Percentiles rank a stretch among this genome's conserved stretches.
These are phyloP conservation scores for Turnix velox DNA, from an alignment of 2,113 vertebrate genomes.

Conservation along the genomic window DNA sequence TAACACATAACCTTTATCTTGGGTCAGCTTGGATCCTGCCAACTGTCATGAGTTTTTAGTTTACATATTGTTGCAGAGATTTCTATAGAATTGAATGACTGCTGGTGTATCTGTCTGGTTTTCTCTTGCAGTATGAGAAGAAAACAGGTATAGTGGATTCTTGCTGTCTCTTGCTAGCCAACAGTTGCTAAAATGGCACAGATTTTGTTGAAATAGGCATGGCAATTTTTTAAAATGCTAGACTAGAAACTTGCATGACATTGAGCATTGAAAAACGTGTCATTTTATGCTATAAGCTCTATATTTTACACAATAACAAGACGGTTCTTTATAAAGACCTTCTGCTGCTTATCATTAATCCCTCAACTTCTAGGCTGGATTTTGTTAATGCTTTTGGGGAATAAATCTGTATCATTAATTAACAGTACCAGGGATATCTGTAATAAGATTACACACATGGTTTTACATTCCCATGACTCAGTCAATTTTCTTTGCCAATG, in stretches of 20 bases:
- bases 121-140: neutral
- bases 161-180: neutral
- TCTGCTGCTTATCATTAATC: conserved; percentile 37
- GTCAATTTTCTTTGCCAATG: neutral
- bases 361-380: conserved; percentile 12
- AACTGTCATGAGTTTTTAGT: neutral
- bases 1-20: neutral
- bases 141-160: neutral
- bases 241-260: neutral
- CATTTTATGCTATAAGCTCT: neutral
- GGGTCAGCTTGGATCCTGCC: neutral
- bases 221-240: neutral
- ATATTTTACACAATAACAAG: neutral
- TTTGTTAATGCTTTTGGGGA: conserved; percentile 45
- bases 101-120: neutral
- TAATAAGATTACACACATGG: conserved; percentile 25
- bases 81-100: neutral
- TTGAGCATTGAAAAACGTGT: neutral
- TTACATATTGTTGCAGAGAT: neutral
- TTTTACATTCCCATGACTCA: conserved; percentile 22
- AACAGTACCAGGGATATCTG: conserved; percentile 7
- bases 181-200: neutral
- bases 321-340: neutral
- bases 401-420: conserved; percentile 50
- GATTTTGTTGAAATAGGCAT: neutral